Percentiles rank a stretch among this genome's conserved stretches.
phyloP scores from a whole-genome alignment of 2,113 vertebrate species.

The Oreochromis spilurus region DNA sequence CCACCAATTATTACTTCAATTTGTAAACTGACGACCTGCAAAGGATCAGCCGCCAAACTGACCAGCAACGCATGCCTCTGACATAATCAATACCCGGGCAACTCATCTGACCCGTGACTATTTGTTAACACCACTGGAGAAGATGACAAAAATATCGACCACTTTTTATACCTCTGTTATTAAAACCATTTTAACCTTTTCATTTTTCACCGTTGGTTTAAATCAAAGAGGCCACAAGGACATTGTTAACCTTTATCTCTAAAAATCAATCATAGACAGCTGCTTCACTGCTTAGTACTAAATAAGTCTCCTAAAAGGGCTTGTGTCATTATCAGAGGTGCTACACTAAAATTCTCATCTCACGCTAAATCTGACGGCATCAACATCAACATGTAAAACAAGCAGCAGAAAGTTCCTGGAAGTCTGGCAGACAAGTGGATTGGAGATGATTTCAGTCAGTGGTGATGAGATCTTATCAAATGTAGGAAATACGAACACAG shows the following conservation, averaged over 20 bases:
- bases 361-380: background rate
- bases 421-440: background rate
- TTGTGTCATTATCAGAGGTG: background rate
- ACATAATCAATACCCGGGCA: fast-evolving
- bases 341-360: background rate
- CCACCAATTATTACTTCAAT: background rate
- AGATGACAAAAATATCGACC: background rate
- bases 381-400: background rate
- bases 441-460: background rate
- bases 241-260: background rate
- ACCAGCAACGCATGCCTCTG: background rate
- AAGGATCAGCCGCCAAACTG: background rate
- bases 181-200: background rate
- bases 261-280: background rate
- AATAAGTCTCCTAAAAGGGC: background rate
- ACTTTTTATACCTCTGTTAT: background rate
- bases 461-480: background rate
- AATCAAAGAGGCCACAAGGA: fast-evolving
- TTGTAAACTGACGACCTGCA: background rate
- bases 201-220: fast-evolving
- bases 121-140: background rate
- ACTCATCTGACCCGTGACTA: background rate
- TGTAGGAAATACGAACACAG: fast-evolving
- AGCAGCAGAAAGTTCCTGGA: background rate
- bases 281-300: background rate